Conservation (phyloP, 2,797 vertebrate species). For the Halcyon smyrnensis region DNA sequence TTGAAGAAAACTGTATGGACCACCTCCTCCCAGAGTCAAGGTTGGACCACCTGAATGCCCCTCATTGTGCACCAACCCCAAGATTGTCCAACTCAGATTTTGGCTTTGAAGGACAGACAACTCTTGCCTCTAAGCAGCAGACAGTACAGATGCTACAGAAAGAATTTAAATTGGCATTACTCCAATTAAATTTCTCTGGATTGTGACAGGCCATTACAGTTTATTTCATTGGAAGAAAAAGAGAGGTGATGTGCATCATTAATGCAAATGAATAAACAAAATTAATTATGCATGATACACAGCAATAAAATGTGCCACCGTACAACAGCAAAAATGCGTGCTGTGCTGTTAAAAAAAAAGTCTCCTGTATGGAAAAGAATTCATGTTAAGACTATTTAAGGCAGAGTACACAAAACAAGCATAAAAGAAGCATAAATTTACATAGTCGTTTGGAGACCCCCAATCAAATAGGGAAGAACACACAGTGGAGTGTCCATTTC, state of each 20-base stretch:
- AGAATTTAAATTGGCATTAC: neutral
- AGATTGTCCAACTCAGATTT: neutral
- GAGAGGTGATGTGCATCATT: neutral
- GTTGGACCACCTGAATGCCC: rapidly evolving
- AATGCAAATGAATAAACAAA: neutral
- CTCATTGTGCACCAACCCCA: neutral
- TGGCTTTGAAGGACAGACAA: neutral
- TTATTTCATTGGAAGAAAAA: neutral
- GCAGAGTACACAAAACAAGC: too few relatives aligned
- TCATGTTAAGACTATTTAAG: too few relatives aligned
- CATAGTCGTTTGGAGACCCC: too few relatives aligned
- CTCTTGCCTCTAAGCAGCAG: neutral
- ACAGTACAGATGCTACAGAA: neutral
- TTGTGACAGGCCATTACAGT: neutral
- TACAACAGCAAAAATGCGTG: neutral
- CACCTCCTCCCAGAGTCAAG: neutral
- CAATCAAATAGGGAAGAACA: too few relatives aligned
- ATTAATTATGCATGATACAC: neutral
- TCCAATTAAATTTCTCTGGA: neutral
- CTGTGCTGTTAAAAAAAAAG: too few relatives aligned
- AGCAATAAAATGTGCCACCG: neutral
- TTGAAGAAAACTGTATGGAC: neutral
- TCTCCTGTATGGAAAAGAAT: too few relatives aligned
- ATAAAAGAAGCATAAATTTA: too few relatives aligned
- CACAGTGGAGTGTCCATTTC: too few relatives aligned